Evolutionary conservation across 2,113 vertebrate species (phyloP).

Genomic region (Aegotheles bennettii): DNA sequence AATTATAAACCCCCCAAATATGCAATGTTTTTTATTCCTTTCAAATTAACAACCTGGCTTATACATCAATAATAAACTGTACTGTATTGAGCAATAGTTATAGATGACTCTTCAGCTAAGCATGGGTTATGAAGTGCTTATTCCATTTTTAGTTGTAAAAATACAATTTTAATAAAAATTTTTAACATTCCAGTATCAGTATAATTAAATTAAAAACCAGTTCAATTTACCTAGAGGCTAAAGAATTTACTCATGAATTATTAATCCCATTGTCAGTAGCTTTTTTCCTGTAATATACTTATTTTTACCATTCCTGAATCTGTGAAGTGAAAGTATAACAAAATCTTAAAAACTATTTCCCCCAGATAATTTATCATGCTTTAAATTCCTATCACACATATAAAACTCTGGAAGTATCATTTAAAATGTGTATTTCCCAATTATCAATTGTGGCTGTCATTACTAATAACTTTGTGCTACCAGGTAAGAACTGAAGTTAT

Average conservation of each 20-base stretch:
- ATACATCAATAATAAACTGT: neutral
- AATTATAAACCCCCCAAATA: neutral
- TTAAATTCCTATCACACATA: neutral
- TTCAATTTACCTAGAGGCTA: neutral
- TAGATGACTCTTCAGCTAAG: neutral
- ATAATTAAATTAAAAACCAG: neutral
- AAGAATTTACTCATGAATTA: neutral
- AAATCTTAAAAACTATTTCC: neutral
- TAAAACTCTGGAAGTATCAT: neutral
- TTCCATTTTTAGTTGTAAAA: neutral
- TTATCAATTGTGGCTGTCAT: neutral
- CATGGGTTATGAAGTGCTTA: neutral
- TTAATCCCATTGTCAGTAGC: neutral
- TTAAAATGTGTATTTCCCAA: neutral
- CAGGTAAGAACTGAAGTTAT: neutral
- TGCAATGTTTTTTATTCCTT: neutral
- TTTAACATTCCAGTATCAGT: neutral
- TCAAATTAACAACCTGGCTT: neutral
- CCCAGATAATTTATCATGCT: neutral
- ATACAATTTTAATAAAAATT: neutral
- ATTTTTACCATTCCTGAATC: neutral
- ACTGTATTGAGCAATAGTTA: neutral
- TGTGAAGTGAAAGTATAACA: neutral
- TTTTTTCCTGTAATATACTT: neutral
- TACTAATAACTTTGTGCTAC: neutral